Base-by-base conservation (phyloP, 2,797 vertebrate genomes). In the Pteropus rufus region DNA sequence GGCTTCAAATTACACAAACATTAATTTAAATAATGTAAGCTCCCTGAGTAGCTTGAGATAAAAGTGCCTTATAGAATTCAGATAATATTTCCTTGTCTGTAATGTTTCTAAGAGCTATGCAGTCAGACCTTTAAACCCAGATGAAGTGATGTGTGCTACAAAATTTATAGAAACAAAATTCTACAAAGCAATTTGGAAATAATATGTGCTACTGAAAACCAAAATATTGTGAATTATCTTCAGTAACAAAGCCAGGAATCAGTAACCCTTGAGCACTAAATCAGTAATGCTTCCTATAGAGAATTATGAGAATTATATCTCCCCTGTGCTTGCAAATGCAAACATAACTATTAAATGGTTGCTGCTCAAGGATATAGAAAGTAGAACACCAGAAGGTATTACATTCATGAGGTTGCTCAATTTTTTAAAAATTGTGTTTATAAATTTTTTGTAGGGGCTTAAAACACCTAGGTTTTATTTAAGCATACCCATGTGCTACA, bases 21-120 rank as follows among this genome's bases (percentile, higher is more conserved):
- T 65, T 75, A 54, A 88, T 83, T 82, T 88, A 92, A 96, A 86
- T 41, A 89, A 84, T 23, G 39, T 56, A 86, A 82, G 11, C 5
- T 95, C 44, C n/a, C 16, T 46, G 19, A 89, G 18, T 1, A 79
- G 73, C 60, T 76, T 36, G 79, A 36, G 18, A 76, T 65, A 94
- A 93, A 88, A 29, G 19, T 39, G 12, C 14, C 76, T 92, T 69
- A 84, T 67, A 89, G 14, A 94, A 95, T 93, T 89, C 85, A 89
- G 85, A 44, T 70, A 60, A 60, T 29, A 88, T 85, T 90, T 85
- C 80, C 29, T 49, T 62, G 29, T 36, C 10, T 85, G 19, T 67
- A 69, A 93, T 76, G 12, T 60, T 80, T 41, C 34, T 72, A 54
- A 88, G 21, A 90, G 54, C 36, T 49, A 76, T 64, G 44, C 0